Percentiles rank a stretch among this genome's conserved stretches.
Conservation (phyloP, 1,140 invertebrate genomes). For the Ylistrum balloti region DNA sequence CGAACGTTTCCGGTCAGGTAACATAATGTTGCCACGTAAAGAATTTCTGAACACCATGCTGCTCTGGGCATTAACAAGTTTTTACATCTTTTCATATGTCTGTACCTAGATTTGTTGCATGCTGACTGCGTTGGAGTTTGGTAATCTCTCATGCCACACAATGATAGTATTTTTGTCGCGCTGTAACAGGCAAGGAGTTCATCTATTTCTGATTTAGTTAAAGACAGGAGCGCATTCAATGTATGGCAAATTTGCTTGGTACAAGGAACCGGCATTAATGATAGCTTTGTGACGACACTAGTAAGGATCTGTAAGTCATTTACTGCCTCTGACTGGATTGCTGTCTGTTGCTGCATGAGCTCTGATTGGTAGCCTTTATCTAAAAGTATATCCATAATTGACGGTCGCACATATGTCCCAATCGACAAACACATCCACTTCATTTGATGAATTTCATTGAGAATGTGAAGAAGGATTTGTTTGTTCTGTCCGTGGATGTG, state of each 20-base stretch:
- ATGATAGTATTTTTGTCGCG: background rate
- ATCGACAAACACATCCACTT: background rate
- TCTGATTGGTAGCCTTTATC: background rate
- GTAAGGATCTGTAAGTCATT: background rate
- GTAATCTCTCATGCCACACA: background rate
- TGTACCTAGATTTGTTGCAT: background rate
- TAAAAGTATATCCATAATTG: background rate
- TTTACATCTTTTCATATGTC: background rate
- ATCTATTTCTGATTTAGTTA: background rate
- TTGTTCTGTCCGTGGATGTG: slow-evolving; percentile 24
- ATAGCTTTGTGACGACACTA: background rate
- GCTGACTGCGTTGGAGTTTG: background rate
- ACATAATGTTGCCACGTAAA: background rate
- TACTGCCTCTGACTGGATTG: background rate
- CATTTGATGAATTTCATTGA: background rate
- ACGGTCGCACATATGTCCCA: background rate
- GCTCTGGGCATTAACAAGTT: background rate
- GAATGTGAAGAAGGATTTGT: background rate
- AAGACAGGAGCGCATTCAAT: background rate
- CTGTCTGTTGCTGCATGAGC: background rate
- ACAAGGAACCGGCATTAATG: background rate
- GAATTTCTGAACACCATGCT: background rate
- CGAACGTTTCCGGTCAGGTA: background rate
- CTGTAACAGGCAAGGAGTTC: background rate
- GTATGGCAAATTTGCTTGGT: background rate